Evolutionary conservation across 2,888 invertebrate species (phyloP), one percentile per base, ranked within the genome.

Genomic region (Microctonus aethiopoides): DNA sequence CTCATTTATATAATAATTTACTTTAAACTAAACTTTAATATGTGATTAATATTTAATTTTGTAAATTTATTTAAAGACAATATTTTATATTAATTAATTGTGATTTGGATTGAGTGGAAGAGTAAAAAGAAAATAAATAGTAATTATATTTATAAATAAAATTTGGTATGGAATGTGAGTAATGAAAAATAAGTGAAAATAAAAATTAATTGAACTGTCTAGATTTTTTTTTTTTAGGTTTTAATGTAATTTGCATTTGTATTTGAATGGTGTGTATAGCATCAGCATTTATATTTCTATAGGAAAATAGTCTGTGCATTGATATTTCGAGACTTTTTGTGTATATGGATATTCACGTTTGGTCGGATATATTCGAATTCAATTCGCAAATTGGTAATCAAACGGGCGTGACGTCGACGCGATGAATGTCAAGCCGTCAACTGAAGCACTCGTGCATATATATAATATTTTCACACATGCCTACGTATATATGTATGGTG

Each of bases 341-440:
- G 29, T 32, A 32, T 32, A 36, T n/a, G 68, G 61, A 59, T 63
- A 59, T 70, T 72, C 72, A 73, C 67, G 66, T 64, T 69, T 67
- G 52, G 67, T 65, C 74, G 73, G 74, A 73, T 70, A 75, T 41
- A 62, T 75, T 71, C 74, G 67, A 74, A 75, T 75, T 71, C 72
- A 73, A 76, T 76, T 71, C 71, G 66, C 72, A 72, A 71, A 72
- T 65, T 71, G 71, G 65, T 72, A 72, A 74, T 71, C 71, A 72
- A 72, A 72, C 71, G 67, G 72, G 68, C 75, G 72, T 72, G 70
- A 68, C 66, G 59, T 69, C 57, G 68, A 71, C 72, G 60, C 73
- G 68, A 72, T 73, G 68, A 64, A 70, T 70, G 67, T 61, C 54
- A 59, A 41, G 51, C 54, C 63, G 60, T 67, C 70, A 56, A 59